These are phyloP conservation scores for Spondyliosoma cantharus DNA, from an alignment of 2,797 vertebrate genomes.

Conservation along the genomic window DNA sequence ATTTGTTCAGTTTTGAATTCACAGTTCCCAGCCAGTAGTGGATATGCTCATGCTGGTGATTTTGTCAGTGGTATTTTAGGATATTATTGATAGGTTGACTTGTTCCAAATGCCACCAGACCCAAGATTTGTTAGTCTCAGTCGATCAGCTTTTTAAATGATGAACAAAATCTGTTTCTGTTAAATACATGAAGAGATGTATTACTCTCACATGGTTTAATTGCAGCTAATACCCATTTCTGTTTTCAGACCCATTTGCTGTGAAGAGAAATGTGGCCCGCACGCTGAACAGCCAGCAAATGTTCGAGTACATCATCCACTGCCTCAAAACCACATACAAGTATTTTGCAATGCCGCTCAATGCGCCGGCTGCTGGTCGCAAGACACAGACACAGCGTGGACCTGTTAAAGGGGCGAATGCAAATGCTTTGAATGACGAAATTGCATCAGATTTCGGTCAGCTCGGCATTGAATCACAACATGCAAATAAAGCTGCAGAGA, in stretches of 20 bases:
- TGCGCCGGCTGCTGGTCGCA: conserved; percentile 62
- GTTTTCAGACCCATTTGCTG: conserved; percentile 90
- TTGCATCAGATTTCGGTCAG: conserved; percentile 55
- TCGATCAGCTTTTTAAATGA: neutral
- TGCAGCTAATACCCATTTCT: neutral
- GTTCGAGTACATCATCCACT: conserved; percentile 93
- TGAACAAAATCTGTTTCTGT: neutral
- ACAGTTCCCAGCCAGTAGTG: neutral
- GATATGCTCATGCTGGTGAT: neutral
- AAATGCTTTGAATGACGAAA: conserved; percentile 37
- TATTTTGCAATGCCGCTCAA: conserved; percentile 93
- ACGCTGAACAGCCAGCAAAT: conserved; percentile 93
- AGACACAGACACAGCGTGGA: conserved; percentile 25
- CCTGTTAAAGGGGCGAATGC: conserved; percentile 26
- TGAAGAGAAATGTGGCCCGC: conserved; percentile 94
- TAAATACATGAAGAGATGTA: neutral
- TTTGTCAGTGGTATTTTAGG: neutral
- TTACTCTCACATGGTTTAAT: neutral
- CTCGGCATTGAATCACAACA: conserved; percentile 54
- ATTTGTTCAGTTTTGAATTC: neutral
- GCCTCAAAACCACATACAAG: conserved; percentile 94
- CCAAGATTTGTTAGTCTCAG: neutral
- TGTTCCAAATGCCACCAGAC: neutral
- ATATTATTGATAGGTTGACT: neutral
- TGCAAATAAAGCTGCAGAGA: conserved; percentile 43